Evolutionary conservation across 2,797 vertebrate species (phyloP).

Genomic region (Sternotherus odoratus): DNA sequence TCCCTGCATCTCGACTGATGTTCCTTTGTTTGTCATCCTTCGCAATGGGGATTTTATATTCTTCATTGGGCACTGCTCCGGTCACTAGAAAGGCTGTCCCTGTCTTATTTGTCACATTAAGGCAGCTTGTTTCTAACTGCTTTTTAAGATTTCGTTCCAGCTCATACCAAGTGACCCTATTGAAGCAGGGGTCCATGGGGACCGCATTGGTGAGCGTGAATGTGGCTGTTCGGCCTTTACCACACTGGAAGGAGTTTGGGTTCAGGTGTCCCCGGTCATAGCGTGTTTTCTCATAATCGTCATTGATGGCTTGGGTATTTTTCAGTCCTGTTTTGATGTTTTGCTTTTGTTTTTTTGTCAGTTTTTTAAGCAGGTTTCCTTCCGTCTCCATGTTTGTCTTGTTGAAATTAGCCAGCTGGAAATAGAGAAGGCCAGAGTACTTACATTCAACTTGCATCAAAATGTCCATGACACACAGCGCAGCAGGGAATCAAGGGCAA

Average conservation of each 20-base stretch:
- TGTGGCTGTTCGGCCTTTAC: neutral
- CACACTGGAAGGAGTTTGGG: neutral
- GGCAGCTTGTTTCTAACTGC: neutral
- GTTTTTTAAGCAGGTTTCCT: no score
- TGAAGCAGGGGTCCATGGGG: no score
- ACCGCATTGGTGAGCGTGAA: neutral
- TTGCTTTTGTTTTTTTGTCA: neutral
- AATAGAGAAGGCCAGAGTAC: neutral
- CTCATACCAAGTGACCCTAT: no score
- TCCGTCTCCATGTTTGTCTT: neutral
- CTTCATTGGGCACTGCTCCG: rapidly evolving
- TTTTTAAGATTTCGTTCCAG: rapidly evolving
- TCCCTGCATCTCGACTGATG: neutral
- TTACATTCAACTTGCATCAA: neutral
- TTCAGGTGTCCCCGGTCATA: conserved; percentile 33
- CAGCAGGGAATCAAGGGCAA: neutral
- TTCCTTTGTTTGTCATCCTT: neutral
- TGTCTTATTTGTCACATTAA: rapidly evolving
- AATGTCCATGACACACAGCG: neutral
- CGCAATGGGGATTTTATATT: neutral
- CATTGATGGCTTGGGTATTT: neutral
- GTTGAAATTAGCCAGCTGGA: neutral
- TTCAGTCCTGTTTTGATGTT: neutral
- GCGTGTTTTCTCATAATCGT: neutral
- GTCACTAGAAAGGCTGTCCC: neutral